Percentiles rank a stretch among this genome's conserved stretches.
Evolutionary conservation across 2,797 vertebrate genomes (phyloP).

Genomic region (Oophaga sylvatica): DNA sequence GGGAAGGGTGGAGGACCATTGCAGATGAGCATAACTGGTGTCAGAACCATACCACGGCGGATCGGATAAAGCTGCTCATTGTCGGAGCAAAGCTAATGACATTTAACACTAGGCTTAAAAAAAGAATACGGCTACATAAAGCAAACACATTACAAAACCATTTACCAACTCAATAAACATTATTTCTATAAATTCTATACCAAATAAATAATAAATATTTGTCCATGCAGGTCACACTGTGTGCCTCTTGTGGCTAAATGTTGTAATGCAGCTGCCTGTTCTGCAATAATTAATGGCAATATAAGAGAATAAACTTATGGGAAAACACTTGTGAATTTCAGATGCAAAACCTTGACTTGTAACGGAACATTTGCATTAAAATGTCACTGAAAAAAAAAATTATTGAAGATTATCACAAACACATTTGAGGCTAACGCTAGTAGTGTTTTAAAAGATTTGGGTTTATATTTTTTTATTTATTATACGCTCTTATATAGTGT

Average conservation of each 20-base stretch:
- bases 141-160: conserved; percentile 9
- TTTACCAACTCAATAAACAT: conserved; percentile 1
- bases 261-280: not conserved
- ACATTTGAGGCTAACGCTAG: no score
- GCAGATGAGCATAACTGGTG: conserved; percentile 33
- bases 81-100: conserved; percentile 41
- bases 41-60: not conserved
- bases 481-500: no score
- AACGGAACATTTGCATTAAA: no score
- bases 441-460: no score
- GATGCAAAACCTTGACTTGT: no score
- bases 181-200: not conserved
- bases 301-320: not conserved
- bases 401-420: not conserved
- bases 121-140: not conserved
- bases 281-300: not conserved
- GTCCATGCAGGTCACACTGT: not conserved
- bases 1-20: not conserved
- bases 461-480: no score
- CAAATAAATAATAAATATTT: not conserved
- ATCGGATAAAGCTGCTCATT: conserved; percentile 19
- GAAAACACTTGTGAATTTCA: no score
- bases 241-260: not conserved
- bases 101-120: not conserved
- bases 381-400: not conserved